Conservation (phyloP, 1,140 invertebrate genomes). For the Cotesia glomerata region DNA sequence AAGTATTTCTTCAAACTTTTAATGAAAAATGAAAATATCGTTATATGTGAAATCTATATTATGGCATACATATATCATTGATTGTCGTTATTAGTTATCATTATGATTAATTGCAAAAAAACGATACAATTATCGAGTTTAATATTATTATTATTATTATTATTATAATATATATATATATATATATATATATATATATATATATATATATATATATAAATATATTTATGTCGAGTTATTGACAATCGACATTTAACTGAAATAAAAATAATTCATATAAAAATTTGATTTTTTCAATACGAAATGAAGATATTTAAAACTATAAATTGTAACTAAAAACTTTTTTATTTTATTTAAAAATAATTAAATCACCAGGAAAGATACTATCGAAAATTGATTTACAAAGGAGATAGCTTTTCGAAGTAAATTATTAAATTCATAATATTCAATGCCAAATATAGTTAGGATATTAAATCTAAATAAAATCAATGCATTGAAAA, state of each 20-base stretch:
- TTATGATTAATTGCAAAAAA: slow-evolving; percentile 53
- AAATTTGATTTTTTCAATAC: background rate
- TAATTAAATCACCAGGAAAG: background rate
- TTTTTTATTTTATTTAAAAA: background rate
- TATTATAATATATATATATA: no score
- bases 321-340: no score
- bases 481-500: background rate
- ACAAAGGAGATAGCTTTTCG: slow-evolving; percentile 19
- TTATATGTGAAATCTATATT: slow-evolving; percentile 63
- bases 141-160: slow-evolving; percentile 9
- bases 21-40: slow-evolving; percentile 45
- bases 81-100: slow-evolving; percentile 61
- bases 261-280: background rate
- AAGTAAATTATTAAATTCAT: background rate
- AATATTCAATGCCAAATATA: background rate
- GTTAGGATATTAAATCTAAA: background rate
- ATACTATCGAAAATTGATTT: slow-evolving; percentile 25
- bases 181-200: background rate
- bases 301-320: background rate
- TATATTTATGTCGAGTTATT: slow-evolving; percentile 28
- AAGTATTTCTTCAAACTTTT: slow-evolving; percentile 16
- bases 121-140: slow-evolving; percentile 40
- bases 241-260: slow-evolving; percentile 27
- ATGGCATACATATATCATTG: slow-evolving; percentile 57
- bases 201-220: no score